A percentile compares a stretch with the other conserved stretches of the same genome.
phyloP scores from a whole-genome alignment of 2,888 invertebrate genomes.

The Drosophila mettleri region DNA sequence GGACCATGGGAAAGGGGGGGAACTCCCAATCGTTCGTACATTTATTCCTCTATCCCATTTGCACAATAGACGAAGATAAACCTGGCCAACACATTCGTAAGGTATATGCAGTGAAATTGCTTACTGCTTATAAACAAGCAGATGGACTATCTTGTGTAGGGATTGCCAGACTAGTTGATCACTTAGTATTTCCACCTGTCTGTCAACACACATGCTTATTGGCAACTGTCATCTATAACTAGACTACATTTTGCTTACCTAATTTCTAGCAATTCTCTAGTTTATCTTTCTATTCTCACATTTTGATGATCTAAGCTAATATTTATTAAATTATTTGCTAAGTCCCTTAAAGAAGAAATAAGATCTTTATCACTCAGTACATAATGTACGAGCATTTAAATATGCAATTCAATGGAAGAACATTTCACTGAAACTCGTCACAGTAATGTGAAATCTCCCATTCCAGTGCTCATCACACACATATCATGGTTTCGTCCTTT shows the following conservation, averaged over 20 bases:
- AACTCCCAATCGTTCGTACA: slow-evolving; percentile 21
- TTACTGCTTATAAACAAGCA: slow-evolving; percentile 4
- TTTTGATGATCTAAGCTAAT: no score
- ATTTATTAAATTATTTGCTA: background rate
- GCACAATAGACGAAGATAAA: slow-evolving; percentile 34
- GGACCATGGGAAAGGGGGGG: background rate
- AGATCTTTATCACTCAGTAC: background rate
- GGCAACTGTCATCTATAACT: background rate
- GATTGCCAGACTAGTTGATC: background rate
- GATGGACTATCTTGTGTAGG: background rate
- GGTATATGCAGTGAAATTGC: slow-evolving; percentile 15
- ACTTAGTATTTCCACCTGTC: background rate
- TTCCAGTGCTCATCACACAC: background rate
- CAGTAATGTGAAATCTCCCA: background rate
- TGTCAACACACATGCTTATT: background rate
- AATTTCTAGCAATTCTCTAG: background rate
- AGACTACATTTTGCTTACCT: background rate
- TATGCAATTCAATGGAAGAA: background rate
- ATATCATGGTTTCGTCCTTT: slow-evolving; percentile 18
- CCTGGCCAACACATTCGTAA: slow-evolving; percentile 17
- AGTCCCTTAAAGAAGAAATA: background rate
- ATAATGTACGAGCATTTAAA: slow-evolving; percentile 5
- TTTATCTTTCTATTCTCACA: no score
- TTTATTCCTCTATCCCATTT: slow-evolving; percentile 13
- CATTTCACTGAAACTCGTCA: slow-evolving; percentile 1